phyloP scores from a whole-genome alignment of 2,797 vertebrate genomes.

The Amazona ochrocephala region DNA sequence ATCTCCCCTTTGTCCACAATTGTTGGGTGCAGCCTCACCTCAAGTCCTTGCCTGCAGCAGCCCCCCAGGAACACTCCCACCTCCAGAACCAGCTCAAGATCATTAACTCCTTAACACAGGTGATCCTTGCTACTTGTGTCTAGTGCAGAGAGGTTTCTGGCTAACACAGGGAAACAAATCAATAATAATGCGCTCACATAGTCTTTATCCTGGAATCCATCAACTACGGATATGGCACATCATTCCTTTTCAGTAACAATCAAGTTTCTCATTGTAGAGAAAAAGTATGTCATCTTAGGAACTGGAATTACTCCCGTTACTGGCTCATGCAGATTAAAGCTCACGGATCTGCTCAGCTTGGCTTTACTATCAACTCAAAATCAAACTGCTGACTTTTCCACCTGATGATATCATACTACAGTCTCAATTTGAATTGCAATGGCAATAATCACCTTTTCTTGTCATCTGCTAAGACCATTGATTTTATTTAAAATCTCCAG shows the following conservation, averaged over 20 bases:
- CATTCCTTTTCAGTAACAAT: background rate
- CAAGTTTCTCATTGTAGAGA: background rate
- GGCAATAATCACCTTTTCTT: background rate
- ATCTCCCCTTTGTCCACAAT: background rate
- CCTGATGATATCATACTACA: background rate
- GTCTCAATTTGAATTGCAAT: background rate
- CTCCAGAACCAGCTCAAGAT: background rate
- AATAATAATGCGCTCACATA: fast-evolving
- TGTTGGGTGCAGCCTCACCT: background rate
- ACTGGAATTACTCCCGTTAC: background rate
- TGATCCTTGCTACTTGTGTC: too few species aligned
- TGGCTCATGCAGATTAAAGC: background rate
- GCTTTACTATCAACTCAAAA: background rate
- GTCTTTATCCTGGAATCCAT: background rate
- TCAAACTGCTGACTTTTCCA: background rate
- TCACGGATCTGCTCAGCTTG: background rate
- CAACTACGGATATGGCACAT: background rate
- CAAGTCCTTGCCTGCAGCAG: background rate
- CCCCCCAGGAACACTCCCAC: background rate
- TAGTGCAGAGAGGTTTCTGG: background rate
- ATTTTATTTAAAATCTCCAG: background rate
- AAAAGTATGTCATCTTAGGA: background rate
- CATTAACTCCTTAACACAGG: background rate
- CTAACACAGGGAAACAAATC: background rate
- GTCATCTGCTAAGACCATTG: background rate